phyloP scores from a whole-genome alignment of 2,113 vertebrate species.

The Ivindomyrus marchei region DNA sequence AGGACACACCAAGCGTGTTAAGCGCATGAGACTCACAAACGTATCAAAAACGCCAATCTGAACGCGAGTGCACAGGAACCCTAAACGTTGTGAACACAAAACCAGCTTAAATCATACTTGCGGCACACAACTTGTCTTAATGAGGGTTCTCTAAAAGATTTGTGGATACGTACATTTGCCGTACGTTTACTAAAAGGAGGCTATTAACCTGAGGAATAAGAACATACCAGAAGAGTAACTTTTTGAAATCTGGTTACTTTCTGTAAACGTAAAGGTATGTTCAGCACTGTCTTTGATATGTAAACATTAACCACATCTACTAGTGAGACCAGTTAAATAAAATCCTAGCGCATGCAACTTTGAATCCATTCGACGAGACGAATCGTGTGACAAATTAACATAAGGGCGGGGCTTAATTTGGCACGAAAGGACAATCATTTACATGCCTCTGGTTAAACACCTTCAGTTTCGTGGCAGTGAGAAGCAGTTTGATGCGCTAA shows the following conservation, averaged over 20 bases:
- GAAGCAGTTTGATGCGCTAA: neutral
- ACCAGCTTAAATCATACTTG: neutral
- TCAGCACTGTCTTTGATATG: neutral
- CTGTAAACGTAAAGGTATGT: neutral
- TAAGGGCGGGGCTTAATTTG: neutral
- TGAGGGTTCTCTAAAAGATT: neutral
- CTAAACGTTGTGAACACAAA: neutral
- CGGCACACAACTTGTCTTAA: neutral
- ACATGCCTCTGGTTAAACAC: slow-evolving; percentile 3
- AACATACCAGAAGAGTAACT: neutral
- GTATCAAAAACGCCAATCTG: neutral
- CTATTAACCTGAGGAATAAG: neutral
- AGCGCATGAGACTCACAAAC: neutral
- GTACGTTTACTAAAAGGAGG: neutral
- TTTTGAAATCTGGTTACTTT: neutral
- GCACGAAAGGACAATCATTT: neutral
- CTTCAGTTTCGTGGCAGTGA: neutral
- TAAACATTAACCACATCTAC: neutral
- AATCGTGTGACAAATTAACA: neutral
- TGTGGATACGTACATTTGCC: neutral
- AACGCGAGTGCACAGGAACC: neutral
- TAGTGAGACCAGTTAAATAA: neutral
- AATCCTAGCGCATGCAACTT: neutral
- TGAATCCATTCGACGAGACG: neutral
- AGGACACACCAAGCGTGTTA: neutral